Evolutionary conservation across 2,113 vertebrate genomes (phyloP), one percentile per base, ranked within the genome.

Genomic region (Limanda limanda): DNA sequence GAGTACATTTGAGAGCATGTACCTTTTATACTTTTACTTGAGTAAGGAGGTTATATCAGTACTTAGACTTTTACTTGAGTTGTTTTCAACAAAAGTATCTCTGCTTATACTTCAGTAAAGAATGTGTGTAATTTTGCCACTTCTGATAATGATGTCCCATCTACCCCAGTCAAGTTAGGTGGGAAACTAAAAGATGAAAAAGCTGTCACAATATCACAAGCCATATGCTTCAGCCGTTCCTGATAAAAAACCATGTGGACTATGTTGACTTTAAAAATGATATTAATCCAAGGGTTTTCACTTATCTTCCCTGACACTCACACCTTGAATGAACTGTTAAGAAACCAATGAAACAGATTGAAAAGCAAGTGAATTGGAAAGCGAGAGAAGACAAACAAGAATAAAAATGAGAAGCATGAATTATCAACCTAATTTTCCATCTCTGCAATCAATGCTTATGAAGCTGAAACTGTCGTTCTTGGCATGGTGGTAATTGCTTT

Each of bases 401-500:
- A 73, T 48, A 15, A 23, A 86, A 81, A 74, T 58, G 55, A 63
- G 78, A 87, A 81, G 60, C 63, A 74, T 80, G 67, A 89, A 88
- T 82, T 75, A 82, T 91, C 88, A 85, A 83, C 70, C 77, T 84
- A 67, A 81, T 92, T 93, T 92, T 90, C 84, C 85, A 73, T 86
- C 81, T 88, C 84, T 86, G 86, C 81, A 91, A 92, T 93, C 92
- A 93, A 82, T 92, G 92, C 81, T 89, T 93, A 81, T 83, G 76
- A 84, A 90, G 92, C 86, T 94, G 91, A 94, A 95, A 93, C 92
- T 92, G 95, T 96, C 93, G 92, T 92, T 95, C 95, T 96, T 97
- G 96, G 96, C 95, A 79, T 74, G 70, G 74, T 45, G 84, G 93
- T 93, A 94, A 96, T 96, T 97, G 89, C 88, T 93, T 95, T 96